Base-by-base conservation (phyloP, 1,140 invertebrate genomes). In the Aphelinus atriplicis region DNA sequence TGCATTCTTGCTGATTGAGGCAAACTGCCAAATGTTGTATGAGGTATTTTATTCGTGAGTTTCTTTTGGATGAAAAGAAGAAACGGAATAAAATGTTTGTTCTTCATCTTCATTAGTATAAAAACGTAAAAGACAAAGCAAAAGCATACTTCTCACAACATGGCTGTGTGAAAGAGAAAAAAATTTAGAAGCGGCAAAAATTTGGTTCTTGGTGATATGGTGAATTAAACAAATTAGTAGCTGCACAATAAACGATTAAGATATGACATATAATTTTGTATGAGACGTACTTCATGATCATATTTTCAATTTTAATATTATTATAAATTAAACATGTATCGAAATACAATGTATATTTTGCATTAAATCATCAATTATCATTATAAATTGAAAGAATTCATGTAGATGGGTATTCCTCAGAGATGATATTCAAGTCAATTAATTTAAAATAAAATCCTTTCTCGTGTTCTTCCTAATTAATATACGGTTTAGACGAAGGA, bases 91-190 rank as follows among this genome's bases (percentile, higher is more conserved):
- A 26, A 64, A 50, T 66, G 9, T 57, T 6, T 7, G 43, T 60
- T 53, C 7, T 26, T 47, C 43, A 9, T 60, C 4, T 47, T 4
- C 66, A 69, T 76, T 73, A 73, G 66, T 73, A 67, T 50, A 72
- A 61, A 66, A 64, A 63, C 45, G n/a, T 78, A 75, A 79, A 77
- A 60, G 77, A 82, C 77, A 86, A 86, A 85, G 84, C 84, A 81
- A 86, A 83, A 88, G 85, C 85, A 85, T 85, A 86, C 87, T 88
- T 88, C 86, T 81, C 86, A 88, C 84, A 88, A 88, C 87, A 88
- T 88, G 87, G 87, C 87, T 88, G 87, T 87, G 83, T 80, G 65
- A 73, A 77, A 76, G 46, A 76, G 10, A 65, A 78, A 73, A 74
- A 78, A 71, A 63, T 55, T 74, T 10, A 62, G 51, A 74, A 68